phyloP scores from a whole-genome alignment of 2,797 vertebrate genomes.

The Semaprochilodus insignis region DNA sequence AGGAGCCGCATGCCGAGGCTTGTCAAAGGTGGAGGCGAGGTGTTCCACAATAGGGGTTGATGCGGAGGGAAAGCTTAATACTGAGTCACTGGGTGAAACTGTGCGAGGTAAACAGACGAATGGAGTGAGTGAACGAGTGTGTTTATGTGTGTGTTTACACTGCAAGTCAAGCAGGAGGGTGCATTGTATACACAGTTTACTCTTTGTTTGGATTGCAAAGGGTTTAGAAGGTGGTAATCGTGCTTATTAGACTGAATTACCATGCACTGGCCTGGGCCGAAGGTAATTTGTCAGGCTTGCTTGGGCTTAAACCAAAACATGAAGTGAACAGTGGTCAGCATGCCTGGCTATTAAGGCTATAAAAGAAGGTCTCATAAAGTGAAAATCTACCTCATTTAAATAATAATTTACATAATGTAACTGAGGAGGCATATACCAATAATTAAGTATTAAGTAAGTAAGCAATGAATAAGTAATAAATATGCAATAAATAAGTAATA shows the following conservation, averaged over 20 bases:
- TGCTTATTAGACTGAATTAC: not conserved
- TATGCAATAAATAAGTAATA: too few species aligned
- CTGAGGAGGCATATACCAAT: too few species aligned
- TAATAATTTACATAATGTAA: too few species aligned
- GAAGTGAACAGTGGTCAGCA: not conserved
- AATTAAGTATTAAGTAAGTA: too few species aligned
- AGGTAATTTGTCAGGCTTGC: constrained; percentile 14
- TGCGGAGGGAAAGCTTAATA: constrained; percentile 23
- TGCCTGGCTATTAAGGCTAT: not conserved
- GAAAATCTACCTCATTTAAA: not conserved
- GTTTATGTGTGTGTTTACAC: constrained; percentile 13
- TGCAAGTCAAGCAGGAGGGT: constrained; percentile 19
- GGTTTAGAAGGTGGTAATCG: constrained; percentile 27
- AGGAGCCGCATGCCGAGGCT: not conserved
- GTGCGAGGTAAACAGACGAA: constrained; percentile 35
- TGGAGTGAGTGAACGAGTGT: constrained; percentile 20
- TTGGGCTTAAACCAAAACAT: not conserved
- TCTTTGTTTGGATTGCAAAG: constrained; percentile 26
- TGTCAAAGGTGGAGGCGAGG: not conserved
- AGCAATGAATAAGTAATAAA: not conserved
- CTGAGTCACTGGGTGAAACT: constrained; percentile 46
- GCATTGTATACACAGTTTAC: constrained; percentile 15
- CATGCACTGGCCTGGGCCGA: not conserved
- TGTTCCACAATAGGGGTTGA: constrained; percentile 6
- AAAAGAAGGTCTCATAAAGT: too few species aligned